Evolutionary conservation across 2,113 vertebrate species (phyloP), one percentile per base, ranked within the genome.

Genomic region (Mus pahari): DNA sequence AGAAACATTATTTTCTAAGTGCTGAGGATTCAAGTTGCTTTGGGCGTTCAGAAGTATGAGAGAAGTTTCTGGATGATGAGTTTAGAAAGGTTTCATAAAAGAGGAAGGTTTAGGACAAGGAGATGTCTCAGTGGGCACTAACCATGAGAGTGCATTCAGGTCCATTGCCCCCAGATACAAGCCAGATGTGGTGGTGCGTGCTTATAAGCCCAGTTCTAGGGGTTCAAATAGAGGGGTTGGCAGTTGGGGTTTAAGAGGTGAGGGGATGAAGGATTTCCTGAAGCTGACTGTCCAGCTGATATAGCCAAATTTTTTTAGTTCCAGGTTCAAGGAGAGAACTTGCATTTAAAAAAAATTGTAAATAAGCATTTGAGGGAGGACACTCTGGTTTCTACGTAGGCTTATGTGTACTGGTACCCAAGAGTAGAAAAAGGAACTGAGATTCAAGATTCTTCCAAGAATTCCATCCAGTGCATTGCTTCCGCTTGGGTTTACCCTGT

Each of bases 1-100:
- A 70, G 39, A 64, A 82, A 95, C 96, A 31, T 86, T 60, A 64
- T 31, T 70, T 91, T 96, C 94, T 66, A 89, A 94, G 84, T 48
- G 71, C 5, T 8, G 42, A 73, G 50, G 20, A 3, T 62, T 82
- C n/a, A 11, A 42, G 28, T 66, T 93, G 50, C 86, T 55, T 24
- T 83, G 39, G 19, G 14, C 58, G 3, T 83, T 94, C 73, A 87
- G 62, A 55, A 68, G 2, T 1, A 73, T 20, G 20, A 84, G 13
- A 95, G 39, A 92, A 78, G 10, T 92, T 78, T 92, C 55, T 33
- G 83, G 28, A 14, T 36, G 48, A 5, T 24, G 66, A 58, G 36
- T 16, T 39, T 87, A 13, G 78, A 81, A 77, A 82, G 42, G 4
- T 31, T 86, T 84, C 33, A 48, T 90, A 75, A 66, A 74, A 50